Conservation (phyloP, 2,113 vertebrate genomes). For the Dromas ardeola region DNA sequence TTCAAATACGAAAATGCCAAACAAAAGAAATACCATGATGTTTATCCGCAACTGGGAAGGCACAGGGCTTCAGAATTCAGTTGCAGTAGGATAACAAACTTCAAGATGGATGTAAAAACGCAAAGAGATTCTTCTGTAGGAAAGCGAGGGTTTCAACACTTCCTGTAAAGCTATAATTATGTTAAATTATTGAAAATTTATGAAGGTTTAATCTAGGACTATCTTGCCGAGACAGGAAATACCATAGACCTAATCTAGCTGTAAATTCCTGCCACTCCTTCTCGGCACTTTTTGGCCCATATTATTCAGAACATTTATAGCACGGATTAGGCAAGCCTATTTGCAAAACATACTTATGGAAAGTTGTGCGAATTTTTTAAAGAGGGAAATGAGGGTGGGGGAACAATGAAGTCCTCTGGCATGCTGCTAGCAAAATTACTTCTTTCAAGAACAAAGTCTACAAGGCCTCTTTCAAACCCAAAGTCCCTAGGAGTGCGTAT, state of each 20-base stretch:
- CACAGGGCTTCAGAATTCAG: background rate
- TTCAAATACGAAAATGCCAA: background rate
- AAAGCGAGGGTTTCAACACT: background rate
- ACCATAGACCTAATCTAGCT: background rate
- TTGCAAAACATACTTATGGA: background rate
- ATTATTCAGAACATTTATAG: background rate
- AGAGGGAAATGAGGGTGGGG: background rate
- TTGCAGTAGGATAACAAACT: background rate
- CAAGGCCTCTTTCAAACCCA: background rate
- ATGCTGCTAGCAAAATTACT: background rate
- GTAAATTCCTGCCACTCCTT: constrained; percentile 56
- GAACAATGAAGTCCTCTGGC: background rate
- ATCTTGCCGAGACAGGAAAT: constrained; percentile 46
- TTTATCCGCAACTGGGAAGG: background rate
- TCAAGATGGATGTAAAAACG: background rate
- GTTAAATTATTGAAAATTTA: constrained; percentile 13
- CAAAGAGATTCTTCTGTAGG: background rate
- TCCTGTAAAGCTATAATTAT: background rate
- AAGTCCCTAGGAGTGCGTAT: background rate
- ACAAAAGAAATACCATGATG: background rate
- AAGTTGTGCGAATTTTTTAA: background rate
- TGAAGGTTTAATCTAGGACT: background rate
- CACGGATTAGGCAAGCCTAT: background rate
- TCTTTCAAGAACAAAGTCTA: background rate
- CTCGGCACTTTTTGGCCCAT: background rate